Base-by-base conservation (phyloP, 2,888 invertebrate species). In the Epistrophella euchroma region DNA sequence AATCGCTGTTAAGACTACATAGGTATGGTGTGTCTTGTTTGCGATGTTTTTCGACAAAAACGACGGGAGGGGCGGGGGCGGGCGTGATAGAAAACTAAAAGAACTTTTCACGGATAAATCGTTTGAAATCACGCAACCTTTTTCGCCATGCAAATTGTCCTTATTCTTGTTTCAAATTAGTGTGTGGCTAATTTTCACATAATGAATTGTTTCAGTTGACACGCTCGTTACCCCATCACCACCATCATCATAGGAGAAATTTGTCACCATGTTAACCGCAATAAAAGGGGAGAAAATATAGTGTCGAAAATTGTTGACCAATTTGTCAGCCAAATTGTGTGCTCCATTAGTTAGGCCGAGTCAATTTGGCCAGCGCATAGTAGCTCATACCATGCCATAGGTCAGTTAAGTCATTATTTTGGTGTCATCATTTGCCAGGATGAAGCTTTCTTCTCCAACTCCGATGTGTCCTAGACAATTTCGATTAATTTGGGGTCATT, bases 141-240 rank as follows among this genome's bases (percentile, higher is more conserved):
- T 40, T 35, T 52, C 50, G 76, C 37, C 74, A 86, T 82, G 81
- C 82, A 82, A 82, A 77, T 74, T 68, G 75, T 66, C 50, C 75
- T 58, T n/a, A n/a, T n/a, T 76, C 66, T 58, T 72, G 71, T 68
- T 52, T 75, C 70, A 70, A 86, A 74, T 76, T 70, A 70, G 64
- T 86, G 77, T 81, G 64, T 55, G 82, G 74, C 86, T 82, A 82
- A 86, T 86, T 82, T 64, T 70, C 86, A 82, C 86, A 71, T 86
- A 86, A 86, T 86, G 86, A 86, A 86, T 86, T 82, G 82, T 72
- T 82, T 76, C 35, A 82, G 82, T 86, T 86, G 81, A 86, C 77
- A 86, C 74, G 86, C 86, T 82, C 82, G 78, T 82, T 78, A 82
- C 86, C 82, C 86, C 82, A 77, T 70, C 81, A 62, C 56, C 28